These are phyloP conservation scores for Colius striatus DNA, from an alignment of 2,113 vertebrate genomes.

Conservation along the genomic window DNA sequence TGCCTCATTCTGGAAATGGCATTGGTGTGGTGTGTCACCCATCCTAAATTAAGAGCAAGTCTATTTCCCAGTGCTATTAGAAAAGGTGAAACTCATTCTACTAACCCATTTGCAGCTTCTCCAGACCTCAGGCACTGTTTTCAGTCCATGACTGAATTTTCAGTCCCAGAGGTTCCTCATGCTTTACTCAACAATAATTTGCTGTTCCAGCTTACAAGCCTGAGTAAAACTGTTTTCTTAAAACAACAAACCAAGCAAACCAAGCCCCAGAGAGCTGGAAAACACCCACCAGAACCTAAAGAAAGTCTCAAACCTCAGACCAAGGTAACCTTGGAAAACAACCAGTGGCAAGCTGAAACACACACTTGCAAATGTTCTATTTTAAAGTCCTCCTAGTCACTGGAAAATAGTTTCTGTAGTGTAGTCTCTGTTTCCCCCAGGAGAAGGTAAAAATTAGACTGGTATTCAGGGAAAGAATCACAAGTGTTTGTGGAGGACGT, in stretches of 20 bases:
- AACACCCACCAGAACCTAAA: neutral
- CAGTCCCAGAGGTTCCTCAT: neutral
- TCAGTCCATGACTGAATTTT: neutral
- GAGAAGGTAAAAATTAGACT: neutral
- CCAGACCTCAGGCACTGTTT: neutral
- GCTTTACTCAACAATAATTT: neutral
- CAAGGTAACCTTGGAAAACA: neutral
- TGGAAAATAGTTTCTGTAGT: neutral
- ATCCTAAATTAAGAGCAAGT: neutral
- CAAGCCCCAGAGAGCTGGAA: neutral
- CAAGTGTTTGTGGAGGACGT: neutral
- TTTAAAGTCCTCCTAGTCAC: neutral
- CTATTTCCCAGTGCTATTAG: neutral
- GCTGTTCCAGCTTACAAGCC: neutral
- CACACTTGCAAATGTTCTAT: neutral
- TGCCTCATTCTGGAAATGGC: neutral
- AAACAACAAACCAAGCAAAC: neutral
- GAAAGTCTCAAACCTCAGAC: neutral
- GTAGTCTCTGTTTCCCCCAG: neutral
- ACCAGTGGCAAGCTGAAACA: neutral
- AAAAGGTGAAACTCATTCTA: neutral
- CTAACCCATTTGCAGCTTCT: neutral
- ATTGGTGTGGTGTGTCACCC: neutral
- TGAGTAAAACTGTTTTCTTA: neutral
- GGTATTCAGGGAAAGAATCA: neutral